Conservation (phyloP, 2,113 vertebrate genomes). For the Gracilinanus agilis region DNA sequence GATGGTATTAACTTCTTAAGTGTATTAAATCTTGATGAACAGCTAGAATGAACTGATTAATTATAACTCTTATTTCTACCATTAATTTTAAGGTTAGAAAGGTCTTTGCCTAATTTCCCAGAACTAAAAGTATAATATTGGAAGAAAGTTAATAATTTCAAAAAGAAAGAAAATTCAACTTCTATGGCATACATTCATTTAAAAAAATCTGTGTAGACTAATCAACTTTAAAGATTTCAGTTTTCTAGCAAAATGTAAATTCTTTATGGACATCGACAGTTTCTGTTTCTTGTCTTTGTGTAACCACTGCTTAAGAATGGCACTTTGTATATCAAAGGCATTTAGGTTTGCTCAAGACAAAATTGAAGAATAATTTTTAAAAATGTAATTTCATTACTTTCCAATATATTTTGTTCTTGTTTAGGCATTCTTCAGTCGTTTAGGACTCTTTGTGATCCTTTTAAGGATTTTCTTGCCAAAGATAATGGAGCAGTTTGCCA, state of each 20-base stretch:
- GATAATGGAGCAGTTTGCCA: no score
- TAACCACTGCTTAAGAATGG: background rate
- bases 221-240: constrained; percentile 46
- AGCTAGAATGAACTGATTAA: constrained; percentile 29
- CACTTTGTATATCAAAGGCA: background rate
- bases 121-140: constrained; percentile 13
- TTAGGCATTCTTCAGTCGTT: no score
- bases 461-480: no score
- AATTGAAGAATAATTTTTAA: background rate
- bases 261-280: background rate
- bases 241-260: background rate
- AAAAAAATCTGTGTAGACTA: background rate
- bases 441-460: no score
- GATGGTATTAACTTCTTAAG: constrained; percentile 14
- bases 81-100: constrained; percentile 58
- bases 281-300: background rate
- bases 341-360: background rate
- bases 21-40: constrained; percentile 26
- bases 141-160: constrained; percentile 23
- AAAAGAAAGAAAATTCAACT: constrained; percentile 29
- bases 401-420: background rate
- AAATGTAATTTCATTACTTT: background rate
- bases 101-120: constrained; percentile 40
- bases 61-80: constrained; percentile 15
- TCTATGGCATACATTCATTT: constrained; percentile 10